phyloP scores from a whole-genome alignment of 1,140 invertebrate species.

The Hyposmocoma kahamanoa region DNA sequence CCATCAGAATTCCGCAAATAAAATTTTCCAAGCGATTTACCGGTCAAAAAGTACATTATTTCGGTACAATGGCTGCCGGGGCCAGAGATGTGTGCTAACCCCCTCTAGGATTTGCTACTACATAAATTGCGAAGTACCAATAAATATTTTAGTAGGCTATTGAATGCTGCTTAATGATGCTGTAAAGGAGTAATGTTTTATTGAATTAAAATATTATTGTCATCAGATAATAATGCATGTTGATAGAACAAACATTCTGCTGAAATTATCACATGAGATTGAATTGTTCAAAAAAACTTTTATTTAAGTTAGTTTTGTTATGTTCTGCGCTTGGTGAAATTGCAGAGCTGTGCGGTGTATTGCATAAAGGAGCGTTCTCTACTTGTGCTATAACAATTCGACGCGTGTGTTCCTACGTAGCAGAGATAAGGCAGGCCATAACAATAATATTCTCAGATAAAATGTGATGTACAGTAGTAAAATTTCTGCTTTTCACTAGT shows the following conservation, averaged over 20 bases:
- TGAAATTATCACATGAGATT: no score
- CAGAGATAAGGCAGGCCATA: constrained; percentile 11
- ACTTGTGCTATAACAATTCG: neutral
- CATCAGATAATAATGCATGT: constrained; percentile 3
- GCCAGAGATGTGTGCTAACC: constrained; percentile 25
- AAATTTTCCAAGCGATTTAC: constrained; percentile 27
- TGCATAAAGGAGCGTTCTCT: neutral
- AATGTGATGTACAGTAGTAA: constrained; percentile 15
- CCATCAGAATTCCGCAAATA: constrained; percentile 26
- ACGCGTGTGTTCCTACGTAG: neutral
- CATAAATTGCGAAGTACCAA: constrained; percentile 20
- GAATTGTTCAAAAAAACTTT: no score
- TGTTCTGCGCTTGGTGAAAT: no score
- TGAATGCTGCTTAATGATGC: neutral
- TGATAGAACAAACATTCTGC: no score
- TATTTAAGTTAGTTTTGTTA: no score
- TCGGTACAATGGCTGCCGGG: constrained; percentile 17
- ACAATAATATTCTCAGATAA: constrained; percentile 16
- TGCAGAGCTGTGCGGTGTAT: neutral
- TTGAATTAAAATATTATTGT: no score
- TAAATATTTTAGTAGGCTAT: constrained; percentile 1
- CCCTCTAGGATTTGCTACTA: constrained; percentile 18
- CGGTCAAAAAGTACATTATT: constrained; percentile 27
- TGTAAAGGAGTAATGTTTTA: neutral
- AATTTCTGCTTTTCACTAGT: constrained; percentile 8